Percentiles rank a stretch among this genome's conserved stretches.
Conservation (phyloP, 1,140 invertebrate genomes). For the Dreissena rostriformis region DNA sequence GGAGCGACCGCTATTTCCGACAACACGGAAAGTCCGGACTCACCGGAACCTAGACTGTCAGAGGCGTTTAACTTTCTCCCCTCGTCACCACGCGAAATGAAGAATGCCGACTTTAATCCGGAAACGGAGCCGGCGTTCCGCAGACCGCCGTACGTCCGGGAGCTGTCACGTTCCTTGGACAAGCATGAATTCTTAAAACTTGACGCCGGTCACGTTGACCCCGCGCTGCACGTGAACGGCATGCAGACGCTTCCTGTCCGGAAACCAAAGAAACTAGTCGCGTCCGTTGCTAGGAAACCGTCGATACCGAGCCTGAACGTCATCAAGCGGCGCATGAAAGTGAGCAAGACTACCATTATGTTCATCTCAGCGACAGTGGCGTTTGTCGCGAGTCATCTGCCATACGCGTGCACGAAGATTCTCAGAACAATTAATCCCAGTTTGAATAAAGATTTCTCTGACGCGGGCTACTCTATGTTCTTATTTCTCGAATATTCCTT, state of each 20-base stretch:
- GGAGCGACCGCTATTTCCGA: constrained; percentile 27
- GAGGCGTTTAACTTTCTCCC: constrained; percentile 8
- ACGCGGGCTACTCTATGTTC: constrained; percentile 19
- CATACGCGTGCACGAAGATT: constrained; percentile 37
- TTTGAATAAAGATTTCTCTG: constrained; percentile 7
- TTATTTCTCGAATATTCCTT: constrained; percentile 43
- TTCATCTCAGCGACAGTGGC: constrained; percentile 45
- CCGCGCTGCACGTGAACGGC: constrained; percentile 20
- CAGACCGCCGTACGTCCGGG: constrained; percentile 9
- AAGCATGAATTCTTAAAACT: constrained; percentile 27
- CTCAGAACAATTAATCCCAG: constrained; percentile 19
- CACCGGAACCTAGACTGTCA: not conserved
- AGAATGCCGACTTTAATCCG: not conserved
- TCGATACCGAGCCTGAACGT: constrained; percentile 16
- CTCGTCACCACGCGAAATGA: not conserved
- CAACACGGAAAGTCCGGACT: constrained; percentile 34
- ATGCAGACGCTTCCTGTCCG: constrained; percentile 33
- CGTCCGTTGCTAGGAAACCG: constrained; percentile 14
- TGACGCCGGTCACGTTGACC: not conserved
- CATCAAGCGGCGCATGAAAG: constrained; percentile 27
- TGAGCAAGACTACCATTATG: constrained; percentile 46
- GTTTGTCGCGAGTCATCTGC: constrained; percentile 41
- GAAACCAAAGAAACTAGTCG: constrained; percentile 16
- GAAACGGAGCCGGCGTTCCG: not conserved
- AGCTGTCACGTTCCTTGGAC: constrained; percentile 44